Percentiles rank a stretch among this genome's conserved stretches.
phyloP scores from a whole-genome alignment of 2,797 vertebrate species.

The Acrossocheilus wenchowensis region DNA sequence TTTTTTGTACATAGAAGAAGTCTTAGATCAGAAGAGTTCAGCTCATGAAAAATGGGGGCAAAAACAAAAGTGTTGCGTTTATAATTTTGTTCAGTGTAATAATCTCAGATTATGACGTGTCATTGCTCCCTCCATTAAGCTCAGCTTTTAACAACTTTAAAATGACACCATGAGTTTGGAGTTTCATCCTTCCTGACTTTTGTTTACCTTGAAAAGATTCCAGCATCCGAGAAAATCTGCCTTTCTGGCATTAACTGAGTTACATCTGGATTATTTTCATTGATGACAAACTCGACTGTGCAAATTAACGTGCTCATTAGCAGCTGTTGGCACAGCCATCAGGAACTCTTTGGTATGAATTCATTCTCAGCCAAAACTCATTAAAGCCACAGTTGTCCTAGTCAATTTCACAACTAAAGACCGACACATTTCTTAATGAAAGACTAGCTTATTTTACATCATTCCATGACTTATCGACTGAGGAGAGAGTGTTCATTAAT shows the following conservation, averaged over 20 bases:
- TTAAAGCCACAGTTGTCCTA: conserved; percentile 29
- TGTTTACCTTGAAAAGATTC: background rate
- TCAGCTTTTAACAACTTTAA: background rate
- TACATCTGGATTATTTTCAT: conserved; percentile 9
- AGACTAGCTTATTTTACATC: conserved; percentile 1
- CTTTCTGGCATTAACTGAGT: background rate
- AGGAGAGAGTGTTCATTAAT: background rate
- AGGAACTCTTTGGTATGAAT: conserved; percentile 30
- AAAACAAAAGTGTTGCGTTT: too few species aligned
- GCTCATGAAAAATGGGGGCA: too few species aligned
- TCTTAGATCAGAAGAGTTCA: too few species aligned
- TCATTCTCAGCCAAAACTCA: conserved; percentile 19
- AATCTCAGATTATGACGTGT: background rate
- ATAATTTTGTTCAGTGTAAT: background rate
- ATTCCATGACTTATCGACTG: background rate
- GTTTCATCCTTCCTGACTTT: background rate
- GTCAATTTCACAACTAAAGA: conserved; percentile 24
- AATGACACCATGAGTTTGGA: background rate
- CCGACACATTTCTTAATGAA: conserved; percentile 7
- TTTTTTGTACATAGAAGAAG: too few species aligned
- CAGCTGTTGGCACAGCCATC: conserved; percentile 20
- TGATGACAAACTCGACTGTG: conserved; percentile 40
- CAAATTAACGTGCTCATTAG: conserved; percentile 29
- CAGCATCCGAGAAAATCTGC: background rate
- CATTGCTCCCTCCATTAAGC: background rate